phyloP scores from a whole-genome alignment of 1,140 invertebrate genomes.

The Diorhabda elongata region DNA sequence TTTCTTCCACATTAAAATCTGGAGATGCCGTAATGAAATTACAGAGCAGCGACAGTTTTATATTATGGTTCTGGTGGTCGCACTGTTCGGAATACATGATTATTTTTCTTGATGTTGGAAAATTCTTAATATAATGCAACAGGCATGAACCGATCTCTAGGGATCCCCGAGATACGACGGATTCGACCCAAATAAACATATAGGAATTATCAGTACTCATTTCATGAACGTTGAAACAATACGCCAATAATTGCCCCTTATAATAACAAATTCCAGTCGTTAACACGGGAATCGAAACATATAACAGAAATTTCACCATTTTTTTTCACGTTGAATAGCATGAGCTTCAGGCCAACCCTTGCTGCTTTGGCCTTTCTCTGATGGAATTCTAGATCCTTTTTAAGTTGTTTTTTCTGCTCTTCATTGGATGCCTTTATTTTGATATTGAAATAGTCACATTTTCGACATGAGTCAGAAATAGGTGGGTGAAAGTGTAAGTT shows the following conservation, averaged over 20 bases:
- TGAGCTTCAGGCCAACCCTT: constrained; percentile 16
- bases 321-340: constrained; percentile 16
- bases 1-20: too few relatives aligned
- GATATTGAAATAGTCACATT: constrained; percentile 16
- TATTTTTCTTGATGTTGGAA: background rate
- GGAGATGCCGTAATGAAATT: background rate
- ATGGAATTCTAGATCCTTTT: constrained; percentile 11
- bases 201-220: constrained; percentile 17
- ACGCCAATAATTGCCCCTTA: constrained; percentile 29
- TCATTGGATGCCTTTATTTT: constrained; percentile 16
- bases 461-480: constrained; percentile 19
- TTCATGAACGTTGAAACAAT: constrained; percentile 24
- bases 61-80: constrained; percentile 27
- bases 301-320: constrained; percentile 20
- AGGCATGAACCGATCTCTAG: constrained; percentile 29
- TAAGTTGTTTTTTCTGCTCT: background rate
- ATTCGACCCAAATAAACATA: constrained; percentile 28
- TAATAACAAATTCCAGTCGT: constrained; percentile 25
- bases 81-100: constrained; percentile 32
- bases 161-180: constrained; percentile 23
- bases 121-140: constrained; percentile 21
- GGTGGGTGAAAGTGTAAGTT: constrained; percentile 17
- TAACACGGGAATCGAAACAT: constrained; percentile 23
- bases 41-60: too few relatives aligned
- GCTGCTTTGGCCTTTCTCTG: constrained; percentile 20